Evolutionary conservation across 2,888 invertebrate genomes (phyloP), one percentile per base, ranked within the genome.

Genomic region (Clostera curtula): DNA sequence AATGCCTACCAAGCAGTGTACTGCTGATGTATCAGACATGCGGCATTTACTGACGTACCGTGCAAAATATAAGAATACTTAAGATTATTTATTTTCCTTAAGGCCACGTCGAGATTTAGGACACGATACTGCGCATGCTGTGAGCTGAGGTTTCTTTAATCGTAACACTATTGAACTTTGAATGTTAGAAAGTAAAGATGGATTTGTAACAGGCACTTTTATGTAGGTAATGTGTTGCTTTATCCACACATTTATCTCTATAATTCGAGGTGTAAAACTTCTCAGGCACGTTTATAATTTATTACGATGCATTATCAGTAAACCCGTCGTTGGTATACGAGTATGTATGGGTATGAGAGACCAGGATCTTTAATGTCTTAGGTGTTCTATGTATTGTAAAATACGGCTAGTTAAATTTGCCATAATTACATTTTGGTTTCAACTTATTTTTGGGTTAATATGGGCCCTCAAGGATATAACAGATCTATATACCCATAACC

Each of bases 271-370:
- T 43, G 30, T 40, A 34, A 38, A 45, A 37, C 27, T 40, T 40
- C 35, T 34, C 31, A 27, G 31, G 21, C 14, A 27, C 26, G 24
- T 36, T 26, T 24, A 31, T 43, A 40, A 46, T 46, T 47, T 42
- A 40, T 44, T 40, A 36, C 33, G 36, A 38, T 38, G 36, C 36
- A 44, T 36, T 38, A 40, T 49, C 42, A 36, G 49, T 47, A 38
- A 41, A 34, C n/a, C n/a, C n/a, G n/a, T n/a, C n/a, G n/a, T n/a
- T n/a, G n/a, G n/a, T n/a, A n/a, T n/a, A n/a, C n/a, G n/a, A n/a
- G n/a, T n/a, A n/a, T n/a, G n/a, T n/a, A n/a, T n/a, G n/a, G n/a
- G n/a, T n/a, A n/a, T n/a, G n/a, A n/a, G n/a, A n/a, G n/a, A n/a
- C n/a, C n/a, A n/a, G n/a, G n/a, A n/a, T n/a, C n/a, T n/a, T n/a